Conservation (phyloP, 2,113 vertebrate species). For the Tupaia tana region DNA sequence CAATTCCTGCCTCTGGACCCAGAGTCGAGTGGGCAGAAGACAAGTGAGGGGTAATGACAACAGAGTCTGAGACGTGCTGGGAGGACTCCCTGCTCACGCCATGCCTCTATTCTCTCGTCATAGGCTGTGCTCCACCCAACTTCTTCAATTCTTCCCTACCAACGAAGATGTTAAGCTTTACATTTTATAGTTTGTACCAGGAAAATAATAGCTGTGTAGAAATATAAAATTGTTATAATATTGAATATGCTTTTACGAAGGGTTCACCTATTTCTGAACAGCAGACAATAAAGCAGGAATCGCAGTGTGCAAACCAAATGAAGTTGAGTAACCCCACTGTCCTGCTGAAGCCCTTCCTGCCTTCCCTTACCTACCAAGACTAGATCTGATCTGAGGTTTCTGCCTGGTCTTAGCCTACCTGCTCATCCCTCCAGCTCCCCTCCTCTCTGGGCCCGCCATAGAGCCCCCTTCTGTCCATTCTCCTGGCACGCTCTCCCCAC, state of each 20-base stretch:
- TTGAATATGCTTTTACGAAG: not conserved
- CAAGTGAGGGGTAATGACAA: not conserved
- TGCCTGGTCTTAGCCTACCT: fast-evolving
- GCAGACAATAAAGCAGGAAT: not conserved
- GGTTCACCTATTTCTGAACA: not conserved
- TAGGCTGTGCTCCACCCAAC: not conserved
- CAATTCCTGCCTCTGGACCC: not conserved
- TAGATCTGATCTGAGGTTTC: not conserved
- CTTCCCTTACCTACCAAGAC: not conserved
- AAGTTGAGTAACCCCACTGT: not conserved
- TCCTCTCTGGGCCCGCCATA: not conserved
- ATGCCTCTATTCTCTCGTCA: not conserved
- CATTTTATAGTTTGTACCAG: not conserved
- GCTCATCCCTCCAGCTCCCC: not conserved
- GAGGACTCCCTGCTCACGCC: not conserved
- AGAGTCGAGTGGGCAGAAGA: not conserved
- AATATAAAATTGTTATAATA: slow-evolving; percentile 14
- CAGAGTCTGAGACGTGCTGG: fast-evolving
- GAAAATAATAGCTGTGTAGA: not conserved
- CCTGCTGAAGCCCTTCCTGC: not conserved
- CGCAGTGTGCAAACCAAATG: not conserved
- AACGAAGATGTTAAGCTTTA: not conserved
- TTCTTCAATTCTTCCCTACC: not conserved
- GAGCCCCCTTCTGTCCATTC: not conserved
- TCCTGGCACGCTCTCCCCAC: not conserved